Evolutionary conservation across 2,888 invertebrate genomes (phyloP).

Genomic region (Polyploca ridens): DNA sequence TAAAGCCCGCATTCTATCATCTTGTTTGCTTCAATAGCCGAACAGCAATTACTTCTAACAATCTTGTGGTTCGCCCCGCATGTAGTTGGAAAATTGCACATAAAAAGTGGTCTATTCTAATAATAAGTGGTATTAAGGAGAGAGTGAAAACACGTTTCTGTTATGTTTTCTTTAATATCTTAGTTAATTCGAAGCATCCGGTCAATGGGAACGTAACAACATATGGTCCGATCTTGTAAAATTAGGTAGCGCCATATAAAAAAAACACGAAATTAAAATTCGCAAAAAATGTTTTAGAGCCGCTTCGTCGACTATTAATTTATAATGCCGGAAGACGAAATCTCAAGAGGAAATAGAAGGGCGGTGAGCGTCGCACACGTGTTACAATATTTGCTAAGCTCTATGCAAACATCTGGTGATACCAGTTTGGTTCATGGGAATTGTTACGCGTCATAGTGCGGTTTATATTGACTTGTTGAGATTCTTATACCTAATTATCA

Average conservation of each 20-base stretch:
- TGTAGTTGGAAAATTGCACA: slow-evolving; percentile 71
- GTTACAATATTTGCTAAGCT: slow-evolving; percentile 83
- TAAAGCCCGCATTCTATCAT: slow-evolving; percentile 69
- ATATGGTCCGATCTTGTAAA: slow-evolving; percentile 61
- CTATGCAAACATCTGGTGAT: slow-evolving; percentile 77
- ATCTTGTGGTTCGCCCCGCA: slow-evolving; percentile 78
- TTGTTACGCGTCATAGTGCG: slow-evolving; percentile 35
- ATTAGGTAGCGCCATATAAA: slow-evolving; percentile 61
- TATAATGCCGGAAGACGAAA: slow-evolving; percentile 82
- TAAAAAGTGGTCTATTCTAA: slow-evolving; percentile 73
- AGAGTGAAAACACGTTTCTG: slow-evolving; percentile 64
- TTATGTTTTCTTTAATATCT: slow-evolving; percentile 45
- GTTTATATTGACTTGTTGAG: slow-evolving; percentile 23
- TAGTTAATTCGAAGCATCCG: slow-evolving; percentile 57
- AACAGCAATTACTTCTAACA: slow-evolving; percentile 77
- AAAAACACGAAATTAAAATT: slow-evolving; percentile 58
- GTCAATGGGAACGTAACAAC: slow-evolving; percentile 61
- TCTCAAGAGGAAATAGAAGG: slow-evolving; percentile 82
- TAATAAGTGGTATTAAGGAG: slow-evolving; percentile 59
- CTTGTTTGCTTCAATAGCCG: slow-evolving; percentile 64
- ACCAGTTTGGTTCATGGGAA: slow-evolving; percentile 57
- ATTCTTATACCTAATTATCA: slow-evolving; percentile 34
- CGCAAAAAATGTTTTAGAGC: slow-evolving; percentile 62
- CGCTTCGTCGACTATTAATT: slow-evolving; percentile 71
- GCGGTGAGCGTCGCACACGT: slow-evolving; percentile 76